Conservation (phyloP, 2,797 vertebrate species). For the Rhinoraja longicauda region DNA sequence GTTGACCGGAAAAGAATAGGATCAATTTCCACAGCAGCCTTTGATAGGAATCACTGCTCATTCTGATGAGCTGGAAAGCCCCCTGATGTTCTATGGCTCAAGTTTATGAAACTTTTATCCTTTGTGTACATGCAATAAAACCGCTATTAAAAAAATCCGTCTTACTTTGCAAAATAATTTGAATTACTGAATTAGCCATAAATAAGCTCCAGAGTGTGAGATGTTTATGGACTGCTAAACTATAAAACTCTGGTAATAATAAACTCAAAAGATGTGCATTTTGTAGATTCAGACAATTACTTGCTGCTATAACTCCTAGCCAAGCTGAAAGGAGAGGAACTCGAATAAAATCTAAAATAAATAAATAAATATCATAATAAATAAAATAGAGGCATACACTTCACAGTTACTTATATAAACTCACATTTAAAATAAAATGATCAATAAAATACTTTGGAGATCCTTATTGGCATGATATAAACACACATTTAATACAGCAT, state of each 20-base stretch:
- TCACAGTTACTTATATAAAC: background rate
- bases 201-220: constrained; percentile 10
- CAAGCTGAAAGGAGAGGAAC: background rate
- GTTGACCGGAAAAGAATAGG: constrained; percentile 79
- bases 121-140: constrained; percentile 29
- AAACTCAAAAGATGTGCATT: background rate
- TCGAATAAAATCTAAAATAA: background rate
- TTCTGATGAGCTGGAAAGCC: constrained; percentile 66
- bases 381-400: background rate
- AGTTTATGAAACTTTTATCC: constrained; percentile 34
- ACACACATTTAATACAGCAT: background rate
- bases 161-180: constrained; percentile 21
- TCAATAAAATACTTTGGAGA: too few relatives aligned
- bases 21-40: constrained; percentile 58
- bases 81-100: constrained; percentile 54
- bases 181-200: constrained; percentile 27
- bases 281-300: background rate
- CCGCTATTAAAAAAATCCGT: constrained; percentile 32
- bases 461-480: too few relatives aligned
- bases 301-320: background rate
- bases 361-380: too few relatives aligned
- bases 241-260: constrained; percentile 18
- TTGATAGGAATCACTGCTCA: constrained; percentile 63
- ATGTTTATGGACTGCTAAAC: constrained; percentile 22
- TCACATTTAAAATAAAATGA: too few relatives aligned